These are phyloP conservation scores for Charanyca ferruginea DNA, from an alignment of 2,888 invertebrate genomes.

Conservation along the genomic window DNA sequence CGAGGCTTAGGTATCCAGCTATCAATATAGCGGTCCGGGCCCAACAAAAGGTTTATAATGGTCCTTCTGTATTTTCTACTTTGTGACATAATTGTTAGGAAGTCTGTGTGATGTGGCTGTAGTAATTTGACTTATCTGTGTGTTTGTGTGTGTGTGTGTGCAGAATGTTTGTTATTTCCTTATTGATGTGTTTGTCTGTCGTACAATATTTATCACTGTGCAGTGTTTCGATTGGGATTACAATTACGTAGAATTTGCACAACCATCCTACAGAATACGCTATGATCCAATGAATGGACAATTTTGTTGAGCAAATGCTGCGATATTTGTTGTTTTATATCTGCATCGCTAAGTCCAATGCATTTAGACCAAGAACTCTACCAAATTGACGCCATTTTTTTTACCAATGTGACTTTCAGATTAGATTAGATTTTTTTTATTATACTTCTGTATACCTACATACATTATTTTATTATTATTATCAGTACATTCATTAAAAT, in stretches of 20 bases:
- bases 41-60: too few relatives aligned
- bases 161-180: conserved; percentile 46
- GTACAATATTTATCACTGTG: conserved; percentile 32
- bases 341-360: too few relatives aligned
- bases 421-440: too few relatives aligned
- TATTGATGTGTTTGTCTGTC: conserved; percentile 50
- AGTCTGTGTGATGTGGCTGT: conserved; percentile 43
- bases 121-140: conserved; percentile 44
- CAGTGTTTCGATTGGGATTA: conserved; percentile 25
- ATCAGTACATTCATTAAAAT: too few relatives aligned
- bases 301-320: neutral
- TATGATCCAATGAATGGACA: neutral
- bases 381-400: too few relatives aligned
- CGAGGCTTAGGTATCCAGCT: too few relatives aligned
- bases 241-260: conserved; percentile 14
- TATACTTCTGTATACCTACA: too few relatives aligned
- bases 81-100: conserved; percentile 43
- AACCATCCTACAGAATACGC: neutral
- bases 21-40: too few relatives aligned
- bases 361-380: too few relatives aligned
- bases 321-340: neutral
- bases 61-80: conserved; percentile 16
- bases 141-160: conserved; percentile 16
- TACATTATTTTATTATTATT: too few relatives aligned
- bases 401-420: too few relatives aligned